phyloP scores from a whole-genome alignment of 1,140 invertebrate genomes.

The Cherax destructor region DNA sequence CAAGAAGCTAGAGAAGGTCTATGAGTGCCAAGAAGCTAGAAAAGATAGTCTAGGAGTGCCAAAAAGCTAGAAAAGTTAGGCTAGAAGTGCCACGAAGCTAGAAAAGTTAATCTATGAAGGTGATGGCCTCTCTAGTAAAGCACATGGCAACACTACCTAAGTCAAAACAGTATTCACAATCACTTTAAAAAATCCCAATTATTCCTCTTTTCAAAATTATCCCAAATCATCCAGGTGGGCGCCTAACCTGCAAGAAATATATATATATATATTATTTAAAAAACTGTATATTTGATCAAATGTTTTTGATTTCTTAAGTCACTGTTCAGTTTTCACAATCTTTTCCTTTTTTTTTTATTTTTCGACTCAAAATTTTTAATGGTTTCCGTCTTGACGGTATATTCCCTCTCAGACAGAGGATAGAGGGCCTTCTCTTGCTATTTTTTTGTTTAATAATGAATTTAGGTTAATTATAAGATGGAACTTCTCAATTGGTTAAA shows the following conservation, averaged over 20 bases:
- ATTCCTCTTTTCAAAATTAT: too few species aligned
- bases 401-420: conserved; percentile 71
- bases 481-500: conserved; percentile 72
- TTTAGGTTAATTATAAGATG: conserved; percentile 17
- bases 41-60: too few species aligned
- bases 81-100: too few species aligned
- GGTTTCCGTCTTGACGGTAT: conserved; percentile 51
- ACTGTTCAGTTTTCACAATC: conserved; percentile 29
- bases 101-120: too few species aligned
- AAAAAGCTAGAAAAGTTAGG: too few species aligned
- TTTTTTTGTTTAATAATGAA: conserved; percentile 27
- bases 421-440: conserved; percentile 69
- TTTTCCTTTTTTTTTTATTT: conserved; percentile 72
- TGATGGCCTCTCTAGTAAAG: too few species aligned
- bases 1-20: too few species aligned
- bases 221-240: background rate
- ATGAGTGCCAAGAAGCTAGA: too few species aligned
- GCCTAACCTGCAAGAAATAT: conserved; percentile 46
- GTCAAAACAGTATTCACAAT: too few species aligned
- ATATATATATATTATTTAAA: background rate
- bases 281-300: background rate
- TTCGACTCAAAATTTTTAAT: conserved; percentile 30
- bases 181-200: too few species aligned
- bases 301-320: conserved; percentile 14
- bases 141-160: too few species aligned